Evolutionary conservation across 2,113 vertebrate species (phyloP), one percentile per base, ranked within the genome.

Genomic region (Sus scrofa): DNA sequence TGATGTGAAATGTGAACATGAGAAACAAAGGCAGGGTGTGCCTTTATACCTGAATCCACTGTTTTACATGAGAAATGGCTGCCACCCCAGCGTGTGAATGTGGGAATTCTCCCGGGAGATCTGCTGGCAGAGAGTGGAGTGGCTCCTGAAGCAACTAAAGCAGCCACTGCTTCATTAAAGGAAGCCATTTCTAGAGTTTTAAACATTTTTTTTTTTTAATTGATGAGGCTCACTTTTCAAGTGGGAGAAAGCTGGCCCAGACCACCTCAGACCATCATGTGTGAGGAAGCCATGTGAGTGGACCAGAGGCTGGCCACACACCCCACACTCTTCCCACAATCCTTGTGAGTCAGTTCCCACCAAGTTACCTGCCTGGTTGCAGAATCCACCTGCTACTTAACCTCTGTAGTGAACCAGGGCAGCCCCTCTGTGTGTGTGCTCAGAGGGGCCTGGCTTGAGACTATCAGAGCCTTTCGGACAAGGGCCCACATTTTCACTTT

Each of bases 251-350:
- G 87, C 82, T 68, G n/a, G 62, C 60, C n/a, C 0, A n/a, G 3
- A 54, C 85, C 2, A 16, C 83, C 77, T 8, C 22, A 54, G n/a
- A 54, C 68, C 54, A 2, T 14, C 39, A 6, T n/a, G 7, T 1
- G 0, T n/a, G 75, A 68, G 52, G 24, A 44, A 24, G 9, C 34
- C 9, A 3, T 0, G 6, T 1, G 44, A 1, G 0, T 0, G 34
- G n/a, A 18, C 18, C 56, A 5, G 0, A 1, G 10, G 52, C 4
- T 19, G 15, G 1, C 0, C 0, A 24, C 1, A 7, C 9, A 3
- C 58, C 16, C 8, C 2, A 6, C n/a, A 1, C 6, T 37, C 19
- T 52, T 14, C 56, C 30, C 1, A 58, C 56, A 39, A 11, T 16
- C 16, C 0, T 62, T 12, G 58, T 1, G 50, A 58, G 67, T 54